Evolutionary conservation across 2,113 vertebrate genomes (phyloP), one percentile per base, ranked within the genome.

Genomic region (Myiozetetes cayanensis): DNA sequence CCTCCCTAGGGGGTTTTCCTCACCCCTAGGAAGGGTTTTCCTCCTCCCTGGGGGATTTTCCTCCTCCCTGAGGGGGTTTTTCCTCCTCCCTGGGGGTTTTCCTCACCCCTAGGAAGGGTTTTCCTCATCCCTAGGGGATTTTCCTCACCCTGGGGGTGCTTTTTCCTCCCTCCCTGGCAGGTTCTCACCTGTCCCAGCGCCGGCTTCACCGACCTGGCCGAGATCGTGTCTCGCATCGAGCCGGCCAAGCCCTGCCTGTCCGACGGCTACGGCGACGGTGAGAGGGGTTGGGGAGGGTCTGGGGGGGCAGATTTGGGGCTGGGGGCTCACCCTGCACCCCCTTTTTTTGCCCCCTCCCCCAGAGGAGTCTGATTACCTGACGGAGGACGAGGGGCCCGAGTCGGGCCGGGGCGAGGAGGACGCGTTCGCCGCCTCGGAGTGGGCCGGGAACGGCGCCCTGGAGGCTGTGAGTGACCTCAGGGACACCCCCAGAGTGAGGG

Each of bases 191-290:
- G 98, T 93, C 97, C 98, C 47, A 98, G 96, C 33, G 99, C 99
- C 3, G 98, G 99, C 81, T 99, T 99, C 98, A 99, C 99, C 1
- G 99, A 99, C 96, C 97, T 99, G 85, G 99, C 99, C 0, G 99
- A 99, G 97, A 99, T 99, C 1, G 98, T 99, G 44, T 99, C 99
- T 67, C 98, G 99, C 71, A 99, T 99, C 12, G 99, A 99, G 74
- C 99, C 99, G 0, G 98, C 99, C 37, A 98, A 98, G 31, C 98
- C 95, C 96, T 99, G 98, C 31, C 89, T 98, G 12, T 98, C 98
- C 1, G 97, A 98, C 1, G 95, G 95, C 56, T 97, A 96, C 7
- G 96, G 89, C 0, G 97, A 98, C 2, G 97, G 97, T 98, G 90
- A 97, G 97, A 2, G 2, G 31, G 39, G n/a, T n/a, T n/a, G 3